Evolutionary conservation across 1,140 invertebrate genomes (phyloP).

Genomic region (Caenorhabditis latens): DNA sequence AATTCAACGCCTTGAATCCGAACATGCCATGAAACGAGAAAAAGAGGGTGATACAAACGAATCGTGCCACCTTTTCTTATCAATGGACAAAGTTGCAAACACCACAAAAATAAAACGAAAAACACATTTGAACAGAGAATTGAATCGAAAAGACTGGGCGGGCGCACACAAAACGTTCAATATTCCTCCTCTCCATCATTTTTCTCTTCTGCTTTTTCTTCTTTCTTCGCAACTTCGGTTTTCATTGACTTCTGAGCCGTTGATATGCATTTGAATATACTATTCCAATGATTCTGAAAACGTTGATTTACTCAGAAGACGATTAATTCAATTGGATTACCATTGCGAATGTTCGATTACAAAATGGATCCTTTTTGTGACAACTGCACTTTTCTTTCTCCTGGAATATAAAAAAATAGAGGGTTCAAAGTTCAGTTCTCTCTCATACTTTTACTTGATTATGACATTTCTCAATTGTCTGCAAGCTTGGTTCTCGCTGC

Average conservation of each 20-base stretch:
- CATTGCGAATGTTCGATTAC: slow-evolving; percentile 18
- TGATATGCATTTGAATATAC: slow-evolving; percentile 27
- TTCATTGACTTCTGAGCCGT: slow-evolving; percentile 1
- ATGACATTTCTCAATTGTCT: slow-evolving; percentile 44
- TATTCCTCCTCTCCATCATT: not conserved
- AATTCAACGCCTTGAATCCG: not conserved
- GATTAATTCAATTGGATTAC: not conserved
- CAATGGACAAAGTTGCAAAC: slow-evolving; percentile 36
- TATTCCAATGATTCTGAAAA: slow-evolving; percentile 35
- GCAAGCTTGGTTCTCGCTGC: slow-evolving; percentile 11
- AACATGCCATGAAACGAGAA: slow-evolving; percentile 19
- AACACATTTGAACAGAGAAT: not conserved
- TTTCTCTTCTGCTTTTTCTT: not conserved
- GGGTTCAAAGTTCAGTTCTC: not conserved
- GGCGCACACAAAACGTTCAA: slow-evolving; percentile 23
- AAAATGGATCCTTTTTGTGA: slow-evolving; percentile 21
- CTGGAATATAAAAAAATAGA: slow-evolving; percentile 5
- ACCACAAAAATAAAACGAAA: slow-evolving; percentile 20
- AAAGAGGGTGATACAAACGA: slow-evolving; percentile 15
- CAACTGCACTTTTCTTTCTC: slow-evolving; percentile 32
- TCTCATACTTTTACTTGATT: slow-evolving; percentile 16
- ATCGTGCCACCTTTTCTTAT: slow-evolving; percentile 52
- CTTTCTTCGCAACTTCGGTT: not conserved
- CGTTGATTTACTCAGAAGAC: not conserved
- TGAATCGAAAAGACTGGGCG: not conserved